Conservation (phyloP, 92 coral and sea anemone genomes). For the Heteractis magnifica region DNA sequence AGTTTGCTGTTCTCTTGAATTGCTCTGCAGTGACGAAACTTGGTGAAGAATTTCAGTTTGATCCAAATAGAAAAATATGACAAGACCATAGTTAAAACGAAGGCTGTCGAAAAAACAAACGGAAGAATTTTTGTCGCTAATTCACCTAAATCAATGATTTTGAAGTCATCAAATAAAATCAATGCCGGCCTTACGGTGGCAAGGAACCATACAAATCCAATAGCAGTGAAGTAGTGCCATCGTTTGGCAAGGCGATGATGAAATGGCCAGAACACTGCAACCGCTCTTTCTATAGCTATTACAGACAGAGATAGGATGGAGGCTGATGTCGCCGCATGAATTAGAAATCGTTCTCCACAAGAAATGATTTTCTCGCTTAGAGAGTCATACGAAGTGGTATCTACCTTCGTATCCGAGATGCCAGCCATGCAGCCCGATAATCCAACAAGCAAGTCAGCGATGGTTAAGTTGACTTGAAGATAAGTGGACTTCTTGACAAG, state of each 20-base stretch:
- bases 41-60: constrained; percentile 1
- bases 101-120: not conserved
- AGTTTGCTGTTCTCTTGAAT: constrained; percentile 13
- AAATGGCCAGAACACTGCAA: constrained; percentile 9
- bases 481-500: constrained; percentile 19
- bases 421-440: not conserved
- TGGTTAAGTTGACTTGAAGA: constrained; percentile 5
- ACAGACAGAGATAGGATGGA: not conserved
- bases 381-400: not conserved
- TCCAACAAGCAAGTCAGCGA: constrained; percentile 27
- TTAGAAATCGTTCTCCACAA: not conserved
- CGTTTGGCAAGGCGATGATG: not conserved
- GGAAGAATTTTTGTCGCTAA: not conserved
- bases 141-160: not conserved
- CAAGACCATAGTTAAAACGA: not conserved
- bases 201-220: not conserved
- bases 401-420: not conserved
- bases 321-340: not conserved
- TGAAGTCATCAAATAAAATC: not conserved
- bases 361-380: not conserved
- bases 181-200: not conserved
- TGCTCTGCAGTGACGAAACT: constrained; percentile 8
- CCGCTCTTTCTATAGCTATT: constrained; percentile 8
- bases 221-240: not conserved
- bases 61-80: constrained; percentile 22